Base-by-base conservation (phyloP, 2,113 vertebrate genomes). In the Heterotilapia buettikoferi region DNA sequence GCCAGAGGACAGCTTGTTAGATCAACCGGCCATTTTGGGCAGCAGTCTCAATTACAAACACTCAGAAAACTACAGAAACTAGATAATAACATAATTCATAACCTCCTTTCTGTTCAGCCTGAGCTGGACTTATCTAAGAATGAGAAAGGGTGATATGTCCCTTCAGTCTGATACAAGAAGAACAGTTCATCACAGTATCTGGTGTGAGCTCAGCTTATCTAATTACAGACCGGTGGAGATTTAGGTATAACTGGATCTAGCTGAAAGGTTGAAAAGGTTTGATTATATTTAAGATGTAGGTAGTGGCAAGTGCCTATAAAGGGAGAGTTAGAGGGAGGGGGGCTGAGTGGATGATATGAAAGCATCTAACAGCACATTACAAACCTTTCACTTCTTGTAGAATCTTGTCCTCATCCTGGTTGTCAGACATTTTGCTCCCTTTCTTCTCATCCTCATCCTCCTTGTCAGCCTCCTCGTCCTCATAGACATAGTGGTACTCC, bases 361-460 rank as follows among this genome's bases (percentile, higher is more conserved):
- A 43, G 29, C n/a, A 71, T 82, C 21, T 68, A 36, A 86, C 26
- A 21, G 24, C 13, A 76, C 47, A 18, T 53, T 71, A 92, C 94
- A 96, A 96, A 99, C 98, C 98, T 98, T 98, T 98, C 63, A 98
- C 97, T 16, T 99, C 97, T 1, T 97, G 96, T 80, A 96, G 92
- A 61, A 96, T 95, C 91, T 97, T 94, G 21, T 96, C 98, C 80
- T 97, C 97, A 16, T 97, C 97, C 0, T 95, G 89, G 19, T 89
- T 83, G 14, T 97, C 91, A 80, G 96, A 19, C 93, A 94, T 88
- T 84, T 88, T 89, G 2, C 96, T 95, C 84, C 97, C 97, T 3
- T 97, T 96, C 1, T 96, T 96, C 87, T 97, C 97, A n/a, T 97
- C 96, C 4, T 95, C 97, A 52, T 97, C 97, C 54, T 97, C 96